Percentiles rank a stretch among this genome's conserved stretches.
phyloP scores from a whole-genome alignment of 1,140 invertebrate species.

The Pentalonia nigronervosa region DNA sequence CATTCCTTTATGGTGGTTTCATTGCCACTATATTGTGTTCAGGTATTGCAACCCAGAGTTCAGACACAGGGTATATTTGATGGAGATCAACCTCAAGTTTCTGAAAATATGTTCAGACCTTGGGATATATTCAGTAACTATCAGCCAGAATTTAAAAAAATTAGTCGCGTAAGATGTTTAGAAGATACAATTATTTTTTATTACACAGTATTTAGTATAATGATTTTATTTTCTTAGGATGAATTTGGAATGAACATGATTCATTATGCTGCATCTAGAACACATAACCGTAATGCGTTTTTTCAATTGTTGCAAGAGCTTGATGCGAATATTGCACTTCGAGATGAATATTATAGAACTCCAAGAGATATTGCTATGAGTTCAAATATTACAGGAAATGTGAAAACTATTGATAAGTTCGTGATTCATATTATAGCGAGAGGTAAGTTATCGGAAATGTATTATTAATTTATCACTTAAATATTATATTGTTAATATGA shows the following conservation, averaged over 20 bases:
- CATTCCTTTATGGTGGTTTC: not conserved
- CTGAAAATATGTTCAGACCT: not conserved
- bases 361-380: conserved; percentile 85
- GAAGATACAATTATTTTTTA: not conserved
- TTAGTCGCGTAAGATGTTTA: conserved; percentile 41
- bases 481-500: not conserved
- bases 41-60: not conserved
- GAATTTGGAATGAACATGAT: conserved; percentile 87
- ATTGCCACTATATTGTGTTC: conserved; percentile 12
- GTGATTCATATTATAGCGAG: conserved; percentile 77
- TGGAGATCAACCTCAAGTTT: not conserved
- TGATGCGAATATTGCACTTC: conserved; percentile 77
- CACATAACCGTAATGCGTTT: conserved; percentile 78
- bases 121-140: conserved; percentile 48
- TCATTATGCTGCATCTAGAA: conserved; percentile 83
- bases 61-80: not conserved
- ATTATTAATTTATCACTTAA: not conserved
- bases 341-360: conserved; percentile 85
- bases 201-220: not conserved
- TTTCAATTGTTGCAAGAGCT: conserved; percentile 80
- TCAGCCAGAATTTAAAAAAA: conserved; percentile 7
- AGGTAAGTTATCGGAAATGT: conserved; percentile 67
- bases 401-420: conserved; percentile 81
- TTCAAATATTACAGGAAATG: conserved; percentile 79
- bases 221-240: conserved; percentile 68